Conservation (phyloP, 2,888 invertebrate genomes). For the Urechis unicinctus region DNA sequence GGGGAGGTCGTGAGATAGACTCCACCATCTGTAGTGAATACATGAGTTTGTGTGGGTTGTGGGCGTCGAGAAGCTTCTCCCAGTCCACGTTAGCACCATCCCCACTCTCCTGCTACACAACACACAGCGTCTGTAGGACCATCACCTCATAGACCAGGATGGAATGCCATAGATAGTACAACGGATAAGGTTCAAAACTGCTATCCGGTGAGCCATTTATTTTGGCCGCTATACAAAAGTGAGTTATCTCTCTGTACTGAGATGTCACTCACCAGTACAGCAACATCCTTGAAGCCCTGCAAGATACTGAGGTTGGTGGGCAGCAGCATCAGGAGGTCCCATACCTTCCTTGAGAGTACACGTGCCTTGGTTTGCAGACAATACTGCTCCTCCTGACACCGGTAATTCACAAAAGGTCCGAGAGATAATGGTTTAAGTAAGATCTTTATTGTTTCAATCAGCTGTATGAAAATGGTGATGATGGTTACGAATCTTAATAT, state of each 20-base stretch:
- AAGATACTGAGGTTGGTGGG: constrained; percentile 83
- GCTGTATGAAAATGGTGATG: no score
- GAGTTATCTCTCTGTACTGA: no score
- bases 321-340: constrained; percentile 87
- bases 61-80: constrained; percentile 72
- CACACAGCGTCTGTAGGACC: not conserved
- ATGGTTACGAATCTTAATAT: no score
- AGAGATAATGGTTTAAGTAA: no score
- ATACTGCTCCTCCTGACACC: constrained; percentile 30
- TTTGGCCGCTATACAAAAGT: no score
- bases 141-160: not conserved
- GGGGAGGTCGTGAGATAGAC: constrained; percentile 54
- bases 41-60: constrained; percentile 88
- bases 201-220: no score
- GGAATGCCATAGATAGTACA: not conserved
- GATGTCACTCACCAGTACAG: constrained; percentile 10
- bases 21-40: constrained; percentile 89
- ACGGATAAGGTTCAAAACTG: no score
- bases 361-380: constrained; percentile 59
- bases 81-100: constrained; percentile 23
- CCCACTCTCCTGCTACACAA: not conserved
- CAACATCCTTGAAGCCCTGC: constrained; percentile 68
- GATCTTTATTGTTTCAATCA: no score
- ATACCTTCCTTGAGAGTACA: constrained; percentile 80
- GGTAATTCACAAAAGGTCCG: no score